Conservation (phyloP, 2,797 vertebrate genomes). For the Cuniculus paca region DNA sequence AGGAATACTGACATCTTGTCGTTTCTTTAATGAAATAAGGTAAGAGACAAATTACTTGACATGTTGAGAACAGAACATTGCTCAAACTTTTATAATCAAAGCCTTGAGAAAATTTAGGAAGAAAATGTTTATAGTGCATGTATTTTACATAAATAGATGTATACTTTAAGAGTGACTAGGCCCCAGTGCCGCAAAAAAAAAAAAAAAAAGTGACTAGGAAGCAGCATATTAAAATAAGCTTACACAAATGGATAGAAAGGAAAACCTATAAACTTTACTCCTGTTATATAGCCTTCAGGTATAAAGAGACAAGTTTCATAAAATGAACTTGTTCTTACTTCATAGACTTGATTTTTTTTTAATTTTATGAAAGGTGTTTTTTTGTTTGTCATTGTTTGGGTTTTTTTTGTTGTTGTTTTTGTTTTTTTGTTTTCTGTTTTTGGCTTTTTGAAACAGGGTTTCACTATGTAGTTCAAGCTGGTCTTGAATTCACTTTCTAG, state of each 20-base stretch:
- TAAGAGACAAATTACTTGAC: conserved; percentile 3
- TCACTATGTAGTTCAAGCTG: no score
- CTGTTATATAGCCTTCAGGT: background rate
- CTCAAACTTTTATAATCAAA: background rate
- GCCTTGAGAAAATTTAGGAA: background rate
- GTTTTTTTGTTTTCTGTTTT: no score
- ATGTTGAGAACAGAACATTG: background rate
- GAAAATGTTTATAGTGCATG: background rate
- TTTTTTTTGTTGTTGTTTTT: no score
- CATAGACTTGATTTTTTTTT: background rate
- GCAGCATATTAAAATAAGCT: background rate
- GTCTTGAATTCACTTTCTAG: no score
- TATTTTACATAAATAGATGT: background rate
- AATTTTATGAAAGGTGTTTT: background rate
- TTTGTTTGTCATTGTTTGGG: no score
- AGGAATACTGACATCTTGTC: conserved; percentile 5
- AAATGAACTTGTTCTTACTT: background rate
- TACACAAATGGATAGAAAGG: background rate
- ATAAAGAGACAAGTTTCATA: background rate
- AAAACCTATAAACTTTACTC: background rate
- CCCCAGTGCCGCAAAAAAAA: no score
- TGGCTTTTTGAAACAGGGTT: no score
- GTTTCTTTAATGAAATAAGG: conserved; percentile 25
- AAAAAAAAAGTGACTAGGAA: conserved; percentile 11
- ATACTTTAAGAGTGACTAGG: background rate